A percentile compares a stretch with the other conserved stretches of the same genome.
These are phyloP conservation scores for Miniopterus natalensis DNA, from an alignment of 2,113 vertebrate genomes.

Conservation along the genomic window DNA sequence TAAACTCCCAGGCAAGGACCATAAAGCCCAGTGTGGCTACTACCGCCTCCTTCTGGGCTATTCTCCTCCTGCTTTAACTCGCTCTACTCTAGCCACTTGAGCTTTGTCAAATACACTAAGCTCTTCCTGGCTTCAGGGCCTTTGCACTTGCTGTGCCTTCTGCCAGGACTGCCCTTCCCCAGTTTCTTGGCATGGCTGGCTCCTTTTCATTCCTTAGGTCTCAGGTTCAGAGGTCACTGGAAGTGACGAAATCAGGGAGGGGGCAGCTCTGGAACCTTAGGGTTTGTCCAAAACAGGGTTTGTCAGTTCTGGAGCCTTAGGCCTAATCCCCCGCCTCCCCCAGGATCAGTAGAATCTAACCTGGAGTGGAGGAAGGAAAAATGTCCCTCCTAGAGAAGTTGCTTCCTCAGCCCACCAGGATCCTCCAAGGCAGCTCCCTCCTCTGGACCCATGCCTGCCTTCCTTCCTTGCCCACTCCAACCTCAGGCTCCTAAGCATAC, in stretches of 20 bases:
- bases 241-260: not conserved
- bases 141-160: not conserved
- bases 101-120: not conserved
- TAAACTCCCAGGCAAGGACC: not conserved
- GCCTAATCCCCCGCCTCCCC: no score
- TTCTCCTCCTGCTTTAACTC: not conserved
- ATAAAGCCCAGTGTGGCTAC: not conserved
- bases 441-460: not conserved
- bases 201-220: not conserved
- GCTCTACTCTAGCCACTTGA: not conserved
- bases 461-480: not conserved
- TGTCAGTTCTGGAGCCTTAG: not conserved
- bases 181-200: not conserved
- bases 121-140: not conserved
- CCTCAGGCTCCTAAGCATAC: constrained; percentile 84
- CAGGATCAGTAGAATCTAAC: not conserved
- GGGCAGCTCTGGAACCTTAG: not conserved
- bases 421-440: not conserved
- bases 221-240: not conserved
- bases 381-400: not conserved
- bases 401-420: not conserved
- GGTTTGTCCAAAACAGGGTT: not conserved
- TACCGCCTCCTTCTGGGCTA: not conserved
- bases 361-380: rapidly evolving
- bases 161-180: not conserved